Evolutionary conservation across 2,113 vertebrate genomes (phyloP), one percentile per base, ranked within the genome.

Genomic region (Montifringilla adamsi): DNA sequence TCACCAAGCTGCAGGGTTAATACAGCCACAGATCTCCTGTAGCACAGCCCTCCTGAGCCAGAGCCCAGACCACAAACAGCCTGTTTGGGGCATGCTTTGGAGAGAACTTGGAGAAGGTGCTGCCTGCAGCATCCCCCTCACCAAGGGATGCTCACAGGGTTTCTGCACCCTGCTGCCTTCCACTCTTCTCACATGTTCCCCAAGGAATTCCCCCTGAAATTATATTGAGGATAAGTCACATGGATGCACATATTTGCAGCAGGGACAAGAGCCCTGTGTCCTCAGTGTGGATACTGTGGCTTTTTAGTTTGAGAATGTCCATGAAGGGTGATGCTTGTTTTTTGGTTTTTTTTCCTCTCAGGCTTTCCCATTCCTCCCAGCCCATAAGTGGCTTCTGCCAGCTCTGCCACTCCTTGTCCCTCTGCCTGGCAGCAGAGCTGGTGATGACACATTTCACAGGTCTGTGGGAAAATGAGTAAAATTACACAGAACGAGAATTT

Each of bases 241-340:
- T 11, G 18, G 50, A 20, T 35, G 33, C 21, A 37, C 46, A 2
- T 13, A 55, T 46, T 43, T 89, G 28, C 37, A 74, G 12, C 13
- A 56, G 23, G 41, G 15, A 15, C 21, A 58, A 62, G 26, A 37
- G 27, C n/a, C 26, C 28, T 44, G 35, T 7, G 7, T 31, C 31
- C 73, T 27, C 6, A 60, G 24, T 55, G 63, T 53, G 46, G 59
- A 56, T 35, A 56, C 7, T 49, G 46, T 5, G 6, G 37, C 4
- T 46, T 80, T 88, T 66, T 28, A 7, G 31, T 47, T 72, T 26
- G 41, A 80, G 59, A 53, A 44, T 4, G 6, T 18, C 50, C 43
- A 12, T 0, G 0, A 15, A 58, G 26, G n/a, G 24, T 41, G 49
- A 9, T 47, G 12, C 27, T 43, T 22, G 6, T 5, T 43, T 9